Evolutionary conservation across 2,113 vertebrate species (phyloP), one percentile per base, ranked within the genome.

Genomic region (Beaufortia kweichowensis): DNA sequence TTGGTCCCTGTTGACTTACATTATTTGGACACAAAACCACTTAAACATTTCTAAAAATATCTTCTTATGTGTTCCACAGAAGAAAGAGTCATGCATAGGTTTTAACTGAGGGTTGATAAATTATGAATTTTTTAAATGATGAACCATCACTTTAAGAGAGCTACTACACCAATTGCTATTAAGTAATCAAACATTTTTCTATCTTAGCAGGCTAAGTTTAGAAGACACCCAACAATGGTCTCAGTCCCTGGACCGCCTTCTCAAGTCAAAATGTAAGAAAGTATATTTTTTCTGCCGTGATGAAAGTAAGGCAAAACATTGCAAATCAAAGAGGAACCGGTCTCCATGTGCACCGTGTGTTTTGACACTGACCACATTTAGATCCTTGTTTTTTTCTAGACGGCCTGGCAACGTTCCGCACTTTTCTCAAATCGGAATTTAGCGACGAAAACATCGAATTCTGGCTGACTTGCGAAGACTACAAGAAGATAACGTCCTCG

Each of bases 361-460:
- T 66, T 46, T 66, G 64, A 56, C 19, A 10, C 14, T 10, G n/a
- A 23, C 1, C 17, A 14, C 21, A 39, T 78, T 53, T 53, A 31
- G 15, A 21, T 75, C 78, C 46, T 59, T 63, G 71, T 82, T 56
- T 75, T n/a, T n/a, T 70, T 68, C 21, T 83, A 93, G 92, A 92
- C 80, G 92, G 92, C 5, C 69, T 92, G 83, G 90, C 91, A 0
- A 91, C 89, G 33, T 93, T 93, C 81, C 87, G 89, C 12, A 90
- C 85, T 76, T 93, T 93, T 78, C 90, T 93, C 23, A 93, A 91
- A 72, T 91, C 91, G 0, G 92, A 93, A 82, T 93, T 91, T 84
- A 93, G 92, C n/a, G 92, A 93, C 6, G 92, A 93, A 83, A 93
- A 93, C 65, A 91, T 93, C 5, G 91, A 93, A 74, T 93, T 93